Base-by-base conservation (phyloP, 1,140 invertebrate genomes). In the Bombus haemorrhoidalis region DNA sequence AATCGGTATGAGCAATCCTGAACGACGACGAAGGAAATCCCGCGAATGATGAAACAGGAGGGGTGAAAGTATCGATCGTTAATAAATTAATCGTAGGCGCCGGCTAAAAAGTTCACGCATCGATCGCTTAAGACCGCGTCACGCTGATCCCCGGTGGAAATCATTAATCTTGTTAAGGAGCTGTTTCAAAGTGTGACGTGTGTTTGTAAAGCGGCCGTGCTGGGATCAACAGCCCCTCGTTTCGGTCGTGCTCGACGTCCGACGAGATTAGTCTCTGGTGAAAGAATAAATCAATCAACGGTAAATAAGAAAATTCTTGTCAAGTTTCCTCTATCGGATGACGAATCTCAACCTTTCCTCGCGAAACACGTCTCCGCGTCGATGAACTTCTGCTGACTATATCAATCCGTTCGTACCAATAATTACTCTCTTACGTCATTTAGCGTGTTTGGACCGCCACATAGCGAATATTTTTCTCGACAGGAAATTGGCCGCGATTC, bases 101-200 rank as follows among this genome's bases (percentile, higher is more conserved):
- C 73, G 41, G 22, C 32, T 75, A 57, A 69, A 81, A 81, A 81
- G 78, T 71, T 59, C 28, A 12, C 34, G 74, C 74, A 39, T 25
- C 47, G 59, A 37, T 34, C 64, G 62, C 22, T 71, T 39, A 71
- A 81, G 15, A 32, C 66, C 25, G 34, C 41, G 34, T 41, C 75
- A 41, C 37, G 34, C 4, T 43, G 76, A 64, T 64, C 81, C 10
- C 28, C 1, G 22, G 10, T 47, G 9, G 57, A 47, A 47, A 82
- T 82, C 81, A 66, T 82, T 76, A 82, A 82, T 82, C 81, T 82
- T 82, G 81, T 75, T 53, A 37, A 75, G 72, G 43, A 82, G 81
- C 32, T 47, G 57, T 28, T 37, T 53, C 57, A 62, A 66, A 75
- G 57, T 75, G 57, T 66, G 81, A 75, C 81, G 32, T 41, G 41